These are phyloP conservation scores for Halichoeres trimaculatus DNA, from an alignment of 2,113 vertebrate species.

Conservation along the genomic window DNA sequence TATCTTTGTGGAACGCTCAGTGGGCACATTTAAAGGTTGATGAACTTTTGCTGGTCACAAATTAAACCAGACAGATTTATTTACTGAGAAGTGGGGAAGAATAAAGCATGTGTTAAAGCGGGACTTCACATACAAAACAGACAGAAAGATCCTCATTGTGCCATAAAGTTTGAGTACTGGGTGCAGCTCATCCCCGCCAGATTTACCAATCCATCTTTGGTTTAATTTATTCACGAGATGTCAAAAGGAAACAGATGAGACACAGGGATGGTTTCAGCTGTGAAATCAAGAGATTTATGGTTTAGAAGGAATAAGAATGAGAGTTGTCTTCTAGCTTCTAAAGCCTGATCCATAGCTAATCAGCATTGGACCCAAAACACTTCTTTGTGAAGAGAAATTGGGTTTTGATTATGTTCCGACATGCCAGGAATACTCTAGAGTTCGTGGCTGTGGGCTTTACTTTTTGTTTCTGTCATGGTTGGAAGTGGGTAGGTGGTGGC, in stretches of 20 bases:
- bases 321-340: slow-evolving; percentile 35
- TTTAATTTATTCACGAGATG: slow-evolving; percentile 53
- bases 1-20: not conserved
- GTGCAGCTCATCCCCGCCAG: slow-evolving; percentile 31
- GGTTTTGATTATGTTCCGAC: slow-evolving; percentile 26
- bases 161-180: slow-evolving; percentile 40
- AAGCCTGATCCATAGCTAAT: slow-evolving; percentile 60
- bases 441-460: not conserved
- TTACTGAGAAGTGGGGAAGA: slow-evolving; percentile 20
- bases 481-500: slow-evolving; percentile 35
- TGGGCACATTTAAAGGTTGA: slow-evolving; percentile 7
- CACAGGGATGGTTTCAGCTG: slow-evolving; percentile 43
- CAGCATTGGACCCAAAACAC: slow-evolving; percentile 51
- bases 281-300: slow-evolving; percentile 52
- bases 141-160: slow-evolving; percentile 65
- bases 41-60: slow-evolving; percentile 13
- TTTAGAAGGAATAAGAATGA: slow-evolving; percentile 21
- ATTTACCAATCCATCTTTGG: slow-evolving; percentile 44
- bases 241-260: slow-evolving; percentile 48
- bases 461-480: slow-evolving; percentile 19
- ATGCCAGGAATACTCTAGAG: slow-evolving; percentile 21
- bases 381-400: slow-evolving; percentile 37
- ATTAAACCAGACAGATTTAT: slow-evolving; percentile 37
- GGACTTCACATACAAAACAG: slow-evolving; percentile 15
- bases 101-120: slow-evolving; percentile 24